Base-by-base conservation (phyloP, 2,888 invertebrate species). In the Oasisia sp. region DNA sequence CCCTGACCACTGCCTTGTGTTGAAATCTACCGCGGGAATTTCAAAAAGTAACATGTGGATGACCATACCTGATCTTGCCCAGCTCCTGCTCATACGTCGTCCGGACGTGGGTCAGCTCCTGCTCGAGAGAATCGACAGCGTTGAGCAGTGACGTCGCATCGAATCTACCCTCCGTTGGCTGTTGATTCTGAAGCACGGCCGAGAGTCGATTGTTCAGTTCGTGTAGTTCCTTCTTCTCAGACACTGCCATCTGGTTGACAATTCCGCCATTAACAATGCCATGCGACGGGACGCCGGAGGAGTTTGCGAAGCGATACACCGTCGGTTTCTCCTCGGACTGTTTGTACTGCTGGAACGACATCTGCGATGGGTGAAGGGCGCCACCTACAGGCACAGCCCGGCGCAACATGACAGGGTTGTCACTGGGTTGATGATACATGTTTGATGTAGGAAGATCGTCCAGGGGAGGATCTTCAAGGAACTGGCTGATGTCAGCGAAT, bases 81-180 rank as follows among this genome's bases (percentile, higher is more conserved):
- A 96, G 94, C 93, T 96, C 96, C 91, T 94, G 92, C 92, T 96
- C 95, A 93, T 96, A 96, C 91, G 95, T 90, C 58, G 93, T 94
- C 92, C 95, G 95, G 9, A 96, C 92, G 89, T 94, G 95, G 45
- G 93, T 93, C 12, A 95, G 95, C 92, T 95, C 95, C 32, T 95
- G 95, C 91, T 96, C 95, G 74, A 96, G 93, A 45, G 95, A 93
- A 92, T 95, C 94, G 44, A 95, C 94, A 45, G 95, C 95, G 91
- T 95, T 94, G 38, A 95, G 92, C 58, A 95, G 94, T 0, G 95
- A 93, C 4, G 94, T 93, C 0, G 95, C 93, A 93, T 96, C 95
- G 27, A 74, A 74, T 27, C 74, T 74, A 50, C 95, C 92, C 74
- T 95, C 93, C 38, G 93, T 93, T 45, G 93, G 94, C 91, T 94